Evolutionary conservation across 2,113 vertebrate species (phyloP), one percentile per base, ranked within the genome.

Genomic region (Ophiodon elongatus): DNA sequence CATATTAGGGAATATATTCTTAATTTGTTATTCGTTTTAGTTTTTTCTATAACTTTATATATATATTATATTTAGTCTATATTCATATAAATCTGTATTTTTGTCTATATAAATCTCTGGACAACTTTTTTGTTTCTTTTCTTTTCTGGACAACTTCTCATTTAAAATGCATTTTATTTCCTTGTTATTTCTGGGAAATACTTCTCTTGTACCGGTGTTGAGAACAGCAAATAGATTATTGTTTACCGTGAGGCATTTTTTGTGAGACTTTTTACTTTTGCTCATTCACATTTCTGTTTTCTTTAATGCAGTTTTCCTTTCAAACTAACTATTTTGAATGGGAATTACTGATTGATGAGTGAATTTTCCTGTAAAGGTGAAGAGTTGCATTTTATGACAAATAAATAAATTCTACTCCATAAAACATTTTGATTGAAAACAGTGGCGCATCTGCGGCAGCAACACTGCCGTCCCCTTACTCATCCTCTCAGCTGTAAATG

Each of bases 381-480:
- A 69, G 47, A 54, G 37, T 35, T n/a, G 1, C 13, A 33, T 50
- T 52, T 35, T 54, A 54, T 54, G 21, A 31, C 6, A 50, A 37
- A 17, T 70, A 33, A 69, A 69, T 33, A 66, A 41, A 23, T 9
- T n/a, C 10, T n/a, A 31, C 17, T 9, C 6, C 11, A 33, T 69
- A n/a, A 27, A 73, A 19, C 14, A 27, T 43, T 60, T 93, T 90
- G 86, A 92, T 93, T 45, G 83, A 92, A 94, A 62, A 79, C 50
- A 56, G 45, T 50, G 54, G 8, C 13, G 23, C 15, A 31, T 39
- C 66, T 59, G 23, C 41, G 63, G 9, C 75, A 57, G 57, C 65
- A n/a, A 57, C 47, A 66, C 11, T 21, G 15, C 5, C 2, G 4
- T 45, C 21, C 6, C 31, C 33, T 67, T 10, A 60, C 11, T 27